These are phyloP conservation scores for Platyscapa corneri DNA, from an alignment of 1,140 invertebrate genomes.

Conservation along the genomic window DNA sequence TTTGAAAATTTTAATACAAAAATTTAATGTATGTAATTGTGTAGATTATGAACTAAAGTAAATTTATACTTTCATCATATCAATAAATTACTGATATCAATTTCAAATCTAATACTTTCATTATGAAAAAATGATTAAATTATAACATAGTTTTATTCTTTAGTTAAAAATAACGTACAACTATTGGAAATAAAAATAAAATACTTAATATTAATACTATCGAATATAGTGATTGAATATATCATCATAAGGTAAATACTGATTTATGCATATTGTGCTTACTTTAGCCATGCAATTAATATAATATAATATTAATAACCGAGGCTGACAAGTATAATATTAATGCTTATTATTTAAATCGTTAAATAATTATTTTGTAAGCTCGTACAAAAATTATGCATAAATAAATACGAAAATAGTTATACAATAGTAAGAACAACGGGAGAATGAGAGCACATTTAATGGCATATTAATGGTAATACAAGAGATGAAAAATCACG, in stretches of 20 bases:
- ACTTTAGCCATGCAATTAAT: neutral
- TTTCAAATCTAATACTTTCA: neutral
- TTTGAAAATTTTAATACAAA: neutral
- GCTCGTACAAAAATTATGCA: neutral
- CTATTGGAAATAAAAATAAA: neutral
- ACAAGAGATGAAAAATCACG: neutral
- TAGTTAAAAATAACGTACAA: neutral
- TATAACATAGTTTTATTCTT: neutral
- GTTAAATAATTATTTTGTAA: neutral
- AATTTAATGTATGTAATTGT: neutral
- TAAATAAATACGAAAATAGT: neutral
- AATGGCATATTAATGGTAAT: too few species aligned
- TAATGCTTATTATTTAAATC: neutral
- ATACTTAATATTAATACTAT: neutral
- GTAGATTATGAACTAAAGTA: neutral
- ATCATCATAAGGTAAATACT: neutral
- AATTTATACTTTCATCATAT: neutral
- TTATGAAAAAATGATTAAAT: neutral
- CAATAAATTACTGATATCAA: neutral
- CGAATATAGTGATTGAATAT: neutral
- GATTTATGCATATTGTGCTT: neutral
- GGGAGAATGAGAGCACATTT: neutral
- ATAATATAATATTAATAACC: neutral
- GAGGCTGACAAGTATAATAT: neutral
- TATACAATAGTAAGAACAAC: neutral